Base-by-base conservation (phyloP, 2,113 vertebrate genomes). In the Myiagra hebetior region DNA sequence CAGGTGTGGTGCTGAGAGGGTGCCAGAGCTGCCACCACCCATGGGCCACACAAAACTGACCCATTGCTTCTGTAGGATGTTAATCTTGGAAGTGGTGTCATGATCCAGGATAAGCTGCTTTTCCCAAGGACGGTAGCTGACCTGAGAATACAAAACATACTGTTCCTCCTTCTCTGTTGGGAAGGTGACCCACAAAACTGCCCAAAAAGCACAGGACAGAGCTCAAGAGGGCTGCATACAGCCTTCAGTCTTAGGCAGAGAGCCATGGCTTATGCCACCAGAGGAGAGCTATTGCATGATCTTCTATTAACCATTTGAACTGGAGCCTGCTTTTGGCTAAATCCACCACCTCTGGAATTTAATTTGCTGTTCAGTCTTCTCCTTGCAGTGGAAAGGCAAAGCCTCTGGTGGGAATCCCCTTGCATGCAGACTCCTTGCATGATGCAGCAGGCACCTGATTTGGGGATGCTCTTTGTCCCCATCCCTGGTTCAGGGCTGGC, bases 401-500 rank as follows among this genome's bases (percentile, higher is more conserved):
- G 17, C 22, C n/a, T 22, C 1, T 0, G 1, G 19, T 60, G 41
- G 21, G 47, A 72, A 70, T 64, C 3, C 20, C 3, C 14, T 19
- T 44, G 13, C 56, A 20, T 1, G 2, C 13, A 41, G 12, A 6
- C 17, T 92, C 41, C 31, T 56, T 15, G 15, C 0, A 1, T 72
- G 64, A 47, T 35, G 35, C 59, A 30, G 42, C 0, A 2, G 35
- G 31, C 1, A 2, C 33, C 18, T 41, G 55, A 37, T 55, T 42
- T 1, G 0, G 3, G 52, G 30, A 8, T 55, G 15, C 11, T 23
- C 15, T 16, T 2, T 1, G 9, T 30, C 44, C 37, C 30, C 1
- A 0, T 12, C 9, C 24, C n/a, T 1, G 0, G 15, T 3, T 57
- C 37, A 52, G 35, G 70, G 15, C 46, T 82, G 79, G 26, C 62